Evolutionary conservation across 2,888 invertebrate genomes (phyloP), one percentile per base, ranked within the genome.

Genomic region (Chrysolina americana): DNA sequence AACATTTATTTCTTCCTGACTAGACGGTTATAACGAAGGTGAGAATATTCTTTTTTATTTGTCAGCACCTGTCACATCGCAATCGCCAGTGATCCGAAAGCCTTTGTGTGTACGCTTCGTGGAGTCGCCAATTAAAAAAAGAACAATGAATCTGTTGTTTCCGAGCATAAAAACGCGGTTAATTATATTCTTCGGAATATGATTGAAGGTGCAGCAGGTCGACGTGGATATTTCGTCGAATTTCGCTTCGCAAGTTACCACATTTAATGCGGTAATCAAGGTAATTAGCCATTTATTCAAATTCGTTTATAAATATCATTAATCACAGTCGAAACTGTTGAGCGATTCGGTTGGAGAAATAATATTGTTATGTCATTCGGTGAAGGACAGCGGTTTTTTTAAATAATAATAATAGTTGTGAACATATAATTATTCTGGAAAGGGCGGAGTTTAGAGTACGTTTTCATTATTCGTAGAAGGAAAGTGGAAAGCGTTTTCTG

Each of bases 191-290:
- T 28, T 59, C 2, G 28, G 11, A 36, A 28, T 28, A 36, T 17
- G 59, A 36, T 23, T 28, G 36, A 59, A 59, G 59, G 59, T n/a
- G 59, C 23, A 36, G 36, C 28, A 59, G 59, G 59, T 36, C 28
- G 15, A 21, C 21, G 15, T 36, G 23, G 28, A 59, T 59, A 59
- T 36, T 59, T 28, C 59, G 59, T 59, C n/a, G 28, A 36, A 15
- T 59, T 28, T 59, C 36, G 15, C 59, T 9, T 59, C 59, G 4
- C 13, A 15, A 56, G 21, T 56, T 56, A 23, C 59, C n/a, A 36
- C 59, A 59, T 28, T 59, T 59, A n/a, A 59, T n/a, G 59, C 59
- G n/a, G 6, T 59, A 59, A 59, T 28, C 59, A 10, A 59, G 23
- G 15, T 59, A 28, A 59, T 59, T 59, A 59, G 15, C 6, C 23